Percentiles rank a stretch among this genome's conserved stretches.
These are phyloP conservation scores for Megalopta genalis DNA, from an alignment of 1,140 invertebrate species.

Conservation along the genomic window DNA sequence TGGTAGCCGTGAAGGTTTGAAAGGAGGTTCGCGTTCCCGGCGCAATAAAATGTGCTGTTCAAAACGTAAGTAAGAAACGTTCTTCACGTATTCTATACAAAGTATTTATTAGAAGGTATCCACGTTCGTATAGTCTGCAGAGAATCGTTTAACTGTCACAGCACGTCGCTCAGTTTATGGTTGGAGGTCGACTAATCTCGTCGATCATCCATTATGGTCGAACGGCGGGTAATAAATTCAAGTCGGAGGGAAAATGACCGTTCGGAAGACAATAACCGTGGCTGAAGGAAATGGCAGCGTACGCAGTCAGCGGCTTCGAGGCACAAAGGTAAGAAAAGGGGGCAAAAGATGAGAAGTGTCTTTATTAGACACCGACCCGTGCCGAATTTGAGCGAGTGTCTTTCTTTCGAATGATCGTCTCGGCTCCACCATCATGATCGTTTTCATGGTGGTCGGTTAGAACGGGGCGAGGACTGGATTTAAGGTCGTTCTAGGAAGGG, in stretches of 20 bases:
- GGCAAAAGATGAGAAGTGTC: slow-evolving; percentile 74
- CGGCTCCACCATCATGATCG: slow-evolving; percentile 54
- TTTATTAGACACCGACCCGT: slow-evolving; percentile 74
- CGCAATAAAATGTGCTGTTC: neutral
- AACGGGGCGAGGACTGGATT: slow-evolving; percentile 48
- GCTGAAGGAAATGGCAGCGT: neutral
- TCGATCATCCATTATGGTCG: neutral
- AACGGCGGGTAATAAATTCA: neutral
- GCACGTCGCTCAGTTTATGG: neutral
- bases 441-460: slow-evolving; percentile 64
- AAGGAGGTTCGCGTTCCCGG: neutral
- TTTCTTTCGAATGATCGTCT: slow-evolving; percentile 44
- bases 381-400: slow-evolving; percentile 68
- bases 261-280: slow-evolving; percentile 11
- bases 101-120: neutral
- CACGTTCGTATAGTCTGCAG: neutral
- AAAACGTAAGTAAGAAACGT: neutral
- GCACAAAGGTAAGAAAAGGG: slow-evolving; percentile 41
- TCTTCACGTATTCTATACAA: too few relatives aligned
- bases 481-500: slow-evolving; percentile 58
- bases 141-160: neutral
- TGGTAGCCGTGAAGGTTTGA: neutral
- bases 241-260: neutral
- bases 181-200: neutral
- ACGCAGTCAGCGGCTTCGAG: neutral